These are phyloP conservation scores for Megatriorchis doriae DNA, from an alignment of 2,113 vertebrate species.

Conservation along the genomic window DNA sequence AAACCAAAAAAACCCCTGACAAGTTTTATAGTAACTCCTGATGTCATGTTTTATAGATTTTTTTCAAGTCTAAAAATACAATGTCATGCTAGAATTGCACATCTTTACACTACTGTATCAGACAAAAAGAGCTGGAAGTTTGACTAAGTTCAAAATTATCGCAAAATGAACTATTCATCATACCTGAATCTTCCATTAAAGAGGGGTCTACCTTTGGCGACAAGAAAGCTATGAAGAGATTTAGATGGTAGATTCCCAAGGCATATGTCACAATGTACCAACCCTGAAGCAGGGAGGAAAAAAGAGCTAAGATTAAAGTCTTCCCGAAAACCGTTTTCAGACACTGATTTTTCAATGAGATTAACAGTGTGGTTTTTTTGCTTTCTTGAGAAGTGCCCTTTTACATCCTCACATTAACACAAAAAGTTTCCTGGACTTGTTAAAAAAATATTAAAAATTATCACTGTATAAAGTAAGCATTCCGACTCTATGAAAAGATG, in stretches of 20 bases:
- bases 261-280: conserved; percentile 87
- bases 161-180: not conserved
- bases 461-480: not conserved
- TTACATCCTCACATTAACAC: not conserved
- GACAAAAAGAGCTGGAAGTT: not conserved
- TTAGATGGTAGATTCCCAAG: conserved; percentile 85
- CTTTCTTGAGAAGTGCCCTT: not conserved
- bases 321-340: not conserved
- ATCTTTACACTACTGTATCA: not conserved
- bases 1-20: too few relatives aligned
- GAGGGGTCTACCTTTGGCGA: conserved; percentile 85
- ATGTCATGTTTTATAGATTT: not conserved
- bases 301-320: not conserved
- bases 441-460: not conserved
- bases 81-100: not conserved
- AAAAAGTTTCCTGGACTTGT: not conserved
- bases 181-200: conserved; percentile 85
- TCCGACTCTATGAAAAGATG: not conserved
- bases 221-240: conserved; percentile 85
- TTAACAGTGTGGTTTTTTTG: not conserved
- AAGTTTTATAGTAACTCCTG: not conserved
- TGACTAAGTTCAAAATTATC: not conserved
- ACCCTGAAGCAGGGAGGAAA: conserved; percentile 59
- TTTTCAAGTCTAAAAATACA: not conserved
- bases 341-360: not conserved